Evolutionary conservation across 2,113 vertebrate species (phyloP).

Genomic region (Setophaga coronata): DNA sequence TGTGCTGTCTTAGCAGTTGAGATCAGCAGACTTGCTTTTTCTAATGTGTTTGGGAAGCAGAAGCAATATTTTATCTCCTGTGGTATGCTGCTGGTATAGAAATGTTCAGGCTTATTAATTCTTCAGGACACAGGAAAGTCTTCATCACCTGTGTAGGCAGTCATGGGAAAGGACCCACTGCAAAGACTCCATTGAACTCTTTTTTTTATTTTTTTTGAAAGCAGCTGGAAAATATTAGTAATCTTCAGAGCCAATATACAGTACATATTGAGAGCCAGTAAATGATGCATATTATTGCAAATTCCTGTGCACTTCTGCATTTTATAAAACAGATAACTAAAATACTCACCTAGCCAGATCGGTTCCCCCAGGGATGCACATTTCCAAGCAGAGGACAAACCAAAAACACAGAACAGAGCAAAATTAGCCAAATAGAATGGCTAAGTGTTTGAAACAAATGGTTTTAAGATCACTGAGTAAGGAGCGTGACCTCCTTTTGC

Average conservation of each 20-base stretch:
- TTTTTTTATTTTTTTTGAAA: background rate
- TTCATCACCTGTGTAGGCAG: conserved; percentile 46
- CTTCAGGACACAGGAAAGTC: conserved; percentile 46
- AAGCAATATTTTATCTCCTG: conserved; percentile 55
- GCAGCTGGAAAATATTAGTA: conserved; percentile 63
- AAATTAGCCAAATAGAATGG: background rate
- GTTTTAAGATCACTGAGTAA: conserved; percentile 1
- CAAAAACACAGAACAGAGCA: conserved; percentile 1
- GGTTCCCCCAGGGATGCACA: background rate
- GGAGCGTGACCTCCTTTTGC: conserved; percentile 36
- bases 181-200: background rate
- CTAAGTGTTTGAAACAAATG: conserved; percentile 26
- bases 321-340: conserved; percentile 59
- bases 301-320: conserved; percentile 57
- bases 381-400: conserved; percentile 39
- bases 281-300: conserved; percentile 45
- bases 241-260: conserved; percentile 45
- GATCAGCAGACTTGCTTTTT: conserved; percentile 61
- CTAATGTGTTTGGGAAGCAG: conserved; percentile 60
- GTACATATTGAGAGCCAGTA: conserved; percentile 43
- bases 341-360: conserved; percentile 57
- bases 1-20: conserved; percentile 63
- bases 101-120: conserved; percentile 56
- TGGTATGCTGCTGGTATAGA: conserved; percentile 44
- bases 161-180: conserved; percentile 40